Evolutionary conservation across 2,888 invertebrate genomes (phyloP).

Genomic region (Drosophila formosana): DNA sequence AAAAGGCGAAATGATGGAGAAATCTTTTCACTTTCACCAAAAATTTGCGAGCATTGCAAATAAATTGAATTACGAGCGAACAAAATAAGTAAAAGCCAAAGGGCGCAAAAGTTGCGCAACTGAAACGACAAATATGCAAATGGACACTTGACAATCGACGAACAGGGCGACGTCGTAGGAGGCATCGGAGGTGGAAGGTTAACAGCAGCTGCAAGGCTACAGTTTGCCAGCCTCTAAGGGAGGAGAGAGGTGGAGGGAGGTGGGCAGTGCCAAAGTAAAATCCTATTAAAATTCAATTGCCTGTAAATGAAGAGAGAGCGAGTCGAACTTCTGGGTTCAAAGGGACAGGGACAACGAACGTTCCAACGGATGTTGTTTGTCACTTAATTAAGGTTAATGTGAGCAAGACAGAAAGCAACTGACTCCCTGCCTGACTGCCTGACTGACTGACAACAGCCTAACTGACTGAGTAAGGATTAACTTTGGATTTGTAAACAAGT

Average conservation of each 20-base stretch:
- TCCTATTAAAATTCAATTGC: slow-evolving; percentile 80
- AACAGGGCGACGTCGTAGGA: neutral
- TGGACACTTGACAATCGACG: slow-evolving; percentile 60
- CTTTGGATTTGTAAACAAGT: slow-evolving; percentile 74
- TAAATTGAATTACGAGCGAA: slow-evolving; percentile 73
- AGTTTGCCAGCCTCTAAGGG: neutral
- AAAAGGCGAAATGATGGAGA: slow-evolving; percentile 26
- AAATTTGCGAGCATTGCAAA: slow-evolving; percentile 63
- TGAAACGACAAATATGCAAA: slow-evolving; percentile 72
- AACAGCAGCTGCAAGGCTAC: slow-evolving; percentile 27
- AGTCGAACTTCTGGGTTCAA: slow-evolving; percentile 38
- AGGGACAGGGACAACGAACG: slow-evolving; percentile 15
- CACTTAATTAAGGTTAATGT: slow-evolving; percentile 81
- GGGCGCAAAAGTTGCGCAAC: slow-evolving; percentile 61
- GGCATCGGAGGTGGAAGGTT: neutral
- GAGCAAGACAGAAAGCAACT: slow-evolving; percentile 39
- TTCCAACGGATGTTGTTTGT: slow-evolving; percentile 67
- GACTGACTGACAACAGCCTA: slow-evolving; percentile 29
- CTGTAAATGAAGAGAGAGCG: slow-evolving; percentile 71
- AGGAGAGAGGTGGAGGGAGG: slow-evolving; percentile 11
- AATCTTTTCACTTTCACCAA: slow-evolving; percentile 42
- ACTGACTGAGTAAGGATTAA: slow-evolving; percentile 64
- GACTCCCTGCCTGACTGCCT: slow-evolving; percentile 7
- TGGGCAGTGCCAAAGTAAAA: slow-evolving; percentile 46
- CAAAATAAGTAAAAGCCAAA: slow-evolving; percentile 48